Percentiles rank a stretch among this genome's conserved stretches.
phyloP scores from a whole-genome alignment of 2,113 vertebrate genomes.

The Pangasianodon gigas region DNA sequence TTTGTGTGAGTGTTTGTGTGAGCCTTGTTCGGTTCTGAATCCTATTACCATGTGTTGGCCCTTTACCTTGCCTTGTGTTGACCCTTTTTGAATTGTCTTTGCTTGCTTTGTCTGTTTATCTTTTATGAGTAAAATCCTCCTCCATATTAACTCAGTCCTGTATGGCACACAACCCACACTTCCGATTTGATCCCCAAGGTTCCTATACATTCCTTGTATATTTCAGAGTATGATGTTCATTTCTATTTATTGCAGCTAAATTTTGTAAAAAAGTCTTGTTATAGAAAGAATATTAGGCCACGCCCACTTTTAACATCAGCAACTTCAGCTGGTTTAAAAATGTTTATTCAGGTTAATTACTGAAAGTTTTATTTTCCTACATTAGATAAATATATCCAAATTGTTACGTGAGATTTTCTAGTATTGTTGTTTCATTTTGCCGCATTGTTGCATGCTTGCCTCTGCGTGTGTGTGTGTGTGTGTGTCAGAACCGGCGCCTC shows the following conservation, averaged over 20 bases:
- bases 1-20: not conserved
- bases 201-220: no score
- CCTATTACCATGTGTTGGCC: no score
- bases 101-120: no score
- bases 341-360: not conserved
- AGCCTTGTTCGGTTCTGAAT: no score
- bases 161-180: not conserved
- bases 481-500: constrained; percentile 70
- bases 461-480: not conserved
- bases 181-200: not conserved
- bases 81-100: no score
- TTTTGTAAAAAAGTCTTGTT: not conserved
- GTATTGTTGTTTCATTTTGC: not conserved
- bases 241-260: not conserved
- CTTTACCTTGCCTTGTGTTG: no score
- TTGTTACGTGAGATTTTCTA: not conserved
- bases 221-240: not conserved
- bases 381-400: not conserved
- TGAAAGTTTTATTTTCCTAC: not conserved
- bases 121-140: no score
- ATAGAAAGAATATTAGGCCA: not conserved
- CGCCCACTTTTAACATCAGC: not conserved
- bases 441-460: not conserved
- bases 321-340: not conserved
- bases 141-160: no score